Evolutionary conservation across 2,888 invertebrate genomes (phyloP), one percentile per base, ranked within the genome.

Genomic region (Griposia aprilina): DNA sequence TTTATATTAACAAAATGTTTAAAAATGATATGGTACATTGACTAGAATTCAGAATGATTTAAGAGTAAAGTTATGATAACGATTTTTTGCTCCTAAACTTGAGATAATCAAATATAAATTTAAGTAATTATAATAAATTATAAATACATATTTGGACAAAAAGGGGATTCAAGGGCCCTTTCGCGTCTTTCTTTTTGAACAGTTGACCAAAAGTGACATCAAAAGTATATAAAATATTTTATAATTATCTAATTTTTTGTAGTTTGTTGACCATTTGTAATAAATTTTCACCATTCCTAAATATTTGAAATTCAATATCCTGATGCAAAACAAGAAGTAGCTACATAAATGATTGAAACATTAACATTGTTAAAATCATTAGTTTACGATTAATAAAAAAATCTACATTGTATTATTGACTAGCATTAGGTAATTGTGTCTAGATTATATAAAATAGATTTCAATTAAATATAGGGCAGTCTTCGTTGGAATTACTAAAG

Each of bases 381-480:
- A 88, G 66, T 76, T 78, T 83, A 89, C 83, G 86, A 89, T 90
- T 89, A 93, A 92, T 92, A 94, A 93, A 93, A 84, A 88, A 82
- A 90, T 88, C 94, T 95, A 93, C 88, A 74, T 85, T 76, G 88
- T 84, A 86, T 88, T 93, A 93, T 94, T 93, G 94, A 95, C 96
- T 96, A 96, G 94, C 92, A 93, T 94, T 93, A 94, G 92, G 93
- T 94, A 94, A 94, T 94, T 95, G 94, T 95, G 95, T 93, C 95
- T 96, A 96, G 93, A 93, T 95, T 95, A 96, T 96, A 96, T 95
- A 96, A 96, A 96, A 96, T 96, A 96, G 95, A 95, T 96, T 93
- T 96, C 95, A 96, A 96, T 96, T 96, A 96, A 96, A 94, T 95
- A 95, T 96, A 96, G 96, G 96, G 96, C 96, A 97, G 96, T 96